A percentile compares a stretch with the other conserved stretches of the same genome.
These are phyloP conservation scores for Corvus moneduloides DNA, from an alignment of 2,113 vertebrate genomes.

Conservation along the genomic window DNA sequence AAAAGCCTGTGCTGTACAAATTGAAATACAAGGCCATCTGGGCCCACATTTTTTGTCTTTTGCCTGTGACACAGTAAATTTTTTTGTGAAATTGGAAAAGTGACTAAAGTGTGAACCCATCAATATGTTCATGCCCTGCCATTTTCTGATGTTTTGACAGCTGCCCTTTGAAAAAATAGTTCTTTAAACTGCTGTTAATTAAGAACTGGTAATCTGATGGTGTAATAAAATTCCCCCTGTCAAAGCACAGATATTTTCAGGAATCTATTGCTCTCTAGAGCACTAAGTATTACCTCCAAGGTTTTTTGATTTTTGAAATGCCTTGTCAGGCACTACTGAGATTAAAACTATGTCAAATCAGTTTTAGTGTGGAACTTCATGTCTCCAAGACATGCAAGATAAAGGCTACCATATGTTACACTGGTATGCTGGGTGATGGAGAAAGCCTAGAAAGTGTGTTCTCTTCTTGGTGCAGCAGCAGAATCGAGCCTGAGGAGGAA, in stretches of 20 bases:
- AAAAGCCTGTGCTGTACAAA: background rate
- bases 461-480: background rate
- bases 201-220: background rate
- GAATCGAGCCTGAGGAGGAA: background rate
- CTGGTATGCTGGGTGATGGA: background rate
- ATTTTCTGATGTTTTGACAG: conserved; percentile 42
- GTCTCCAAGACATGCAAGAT: background rate
- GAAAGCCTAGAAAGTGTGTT: conserved; percentile 34
- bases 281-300: background rate
- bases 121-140: conserved; percentile 40
- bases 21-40: conserved; percentile 34
- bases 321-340: background rate
- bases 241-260: background rate
- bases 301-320: background rate
- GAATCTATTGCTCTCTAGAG: background rate
- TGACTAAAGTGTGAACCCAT: background rate
- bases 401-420: conserved; percentile 11
- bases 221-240: background rate
- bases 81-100: conserved; percentile 1
- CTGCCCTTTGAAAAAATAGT: conserved; percentile 27
- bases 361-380: background rate
- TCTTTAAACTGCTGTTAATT: conserved; percentile 20
- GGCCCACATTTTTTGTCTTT: background rate
- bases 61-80: background rate
- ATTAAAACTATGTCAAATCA: background rate